These are phyloP conservation scores for Heteromormyrus szaboi DNA, from an alignment of 2,797 vertebrate species.

Conservation along the genomic window DNA sequence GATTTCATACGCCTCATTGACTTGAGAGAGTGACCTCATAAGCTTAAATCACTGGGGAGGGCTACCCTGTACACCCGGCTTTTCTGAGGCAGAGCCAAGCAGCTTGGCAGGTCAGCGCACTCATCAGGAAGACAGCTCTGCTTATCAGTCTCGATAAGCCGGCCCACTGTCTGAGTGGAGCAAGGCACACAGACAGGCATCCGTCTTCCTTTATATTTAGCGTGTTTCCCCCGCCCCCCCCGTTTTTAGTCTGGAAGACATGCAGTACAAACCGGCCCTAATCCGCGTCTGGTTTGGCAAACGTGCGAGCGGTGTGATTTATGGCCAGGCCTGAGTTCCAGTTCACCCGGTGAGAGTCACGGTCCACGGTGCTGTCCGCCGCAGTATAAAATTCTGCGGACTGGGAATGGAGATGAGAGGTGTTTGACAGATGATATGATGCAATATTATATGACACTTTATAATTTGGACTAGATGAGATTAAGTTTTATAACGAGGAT, in stretches of 20 bases:
- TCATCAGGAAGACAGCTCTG: slow-evolving; percentile 1
- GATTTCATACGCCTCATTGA: background rate
- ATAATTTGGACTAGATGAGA: background rate
- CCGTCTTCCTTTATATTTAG: slow-evolving; percentile 7
- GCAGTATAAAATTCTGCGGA: background rate
- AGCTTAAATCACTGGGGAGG: background rate
- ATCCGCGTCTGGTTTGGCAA: background rate
- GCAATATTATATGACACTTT: background rate
- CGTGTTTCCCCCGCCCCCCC: background rate
- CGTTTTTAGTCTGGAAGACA: background rate
- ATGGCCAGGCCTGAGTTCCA: background rate
- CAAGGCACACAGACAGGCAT: background rate
- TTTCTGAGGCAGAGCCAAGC: background rate
- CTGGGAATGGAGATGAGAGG: background rate
- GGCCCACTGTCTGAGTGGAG: background rate
- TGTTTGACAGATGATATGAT: background rate
- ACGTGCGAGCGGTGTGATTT: background rate
- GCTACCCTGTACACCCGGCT: background rate
- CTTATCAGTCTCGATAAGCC: background rate
- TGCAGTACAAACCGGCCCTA: background rate
- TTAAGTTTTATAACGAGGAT: background rate
- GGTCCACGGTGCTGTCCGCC: background rate
- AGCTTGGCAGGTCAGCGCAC: background rate
- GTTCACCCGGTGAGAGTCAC: background rate
- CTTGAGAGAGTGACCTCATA: background rate